These are phyloP conservation scores for Diplogasteroides magnus DNA, from an alignment of 1,140 invertebrate genomes.

Conservation along the genomic window DNA sequence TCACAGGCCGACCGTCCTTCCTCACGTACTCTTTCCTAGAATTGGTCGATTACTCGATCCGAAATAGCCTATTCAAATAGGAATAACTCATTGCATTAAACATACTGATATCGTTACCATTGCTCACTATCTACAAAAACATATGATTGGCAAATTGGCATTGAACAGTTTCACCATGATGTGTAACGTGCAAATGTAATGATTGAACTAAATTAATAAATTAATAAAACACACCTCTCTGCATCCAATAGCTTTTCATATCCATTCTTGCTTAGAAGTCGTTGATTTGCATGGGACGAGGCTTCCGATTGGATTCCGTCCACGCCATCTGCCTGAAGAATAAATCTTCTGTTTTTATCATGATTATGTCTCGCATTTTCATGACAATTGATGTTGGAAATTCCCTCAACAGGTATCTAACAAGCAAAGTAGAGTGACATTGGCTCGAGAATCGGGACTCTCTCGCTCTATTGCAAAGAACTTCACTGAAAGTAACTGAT, in stretches of 20 bases:
- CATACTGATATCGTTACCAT: no score
- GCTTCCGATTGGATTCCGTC: not conserved
- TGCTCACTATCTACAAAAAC: no score
- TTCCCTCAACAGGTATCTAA: not conserved
- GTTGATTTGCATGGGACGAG: not conserved
- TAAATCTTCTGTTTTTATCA: not conserved
- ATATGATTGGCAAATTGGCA: no score
- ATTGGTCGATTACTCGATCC: not conserved
- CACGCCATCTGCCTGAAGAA: not conserved
- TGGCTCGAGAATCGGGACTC: not conserved
- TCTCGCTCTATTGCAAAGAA: not conserved
- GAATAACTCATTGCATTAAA: not conserved
- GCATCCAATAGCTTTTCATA: not conserved
- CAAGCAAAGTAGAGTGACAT: not conserved
- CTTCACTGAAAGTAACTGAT: no score
- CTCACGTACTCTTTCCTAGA: not conserved
- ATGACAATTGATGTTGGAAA: not conserved
- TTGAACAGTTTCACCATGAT: no score
- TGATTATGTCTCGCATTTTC: not conserved
- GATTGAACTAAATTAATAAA: no score
- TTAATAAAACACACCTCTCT: no score
- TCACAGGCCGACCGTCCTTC: not conserved
- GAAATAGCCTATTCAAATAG: no score
- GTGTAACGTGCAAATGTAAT: not conserved
- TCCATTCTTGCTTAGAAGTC: not conserved